Evolutionary conservation across 23 tunicate species (phyloP).

Genomic region (Styela clava): DNA sequence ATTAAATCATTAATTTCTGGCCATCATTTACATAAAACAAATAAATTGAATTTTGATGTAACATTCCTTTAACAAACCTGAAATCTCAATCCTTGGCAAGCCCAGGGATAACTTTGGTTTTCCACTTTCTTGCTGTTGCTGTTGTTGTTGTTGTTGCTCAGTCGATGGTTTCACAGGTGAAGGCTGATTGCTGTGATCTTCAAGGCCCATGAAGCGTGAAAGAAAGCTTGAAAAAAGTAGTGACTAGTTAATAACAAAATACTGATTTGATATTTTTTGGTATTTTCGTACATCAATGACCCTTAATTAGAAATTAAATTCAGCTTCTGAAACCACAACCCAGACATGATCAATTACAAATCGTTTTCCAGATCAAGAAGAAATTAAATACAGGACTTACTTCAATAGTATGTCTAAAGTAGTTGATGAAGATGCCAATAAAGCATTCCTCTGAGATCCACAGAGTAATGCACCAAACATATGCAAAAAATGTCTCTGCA

Average conservation of each 20-base stretch:
- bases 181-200: constrained; percentile 2
- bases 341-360: too few species aligned
- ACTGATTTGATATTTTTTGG: too few species aligned
- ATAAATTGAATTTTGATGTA: too few species aligned
- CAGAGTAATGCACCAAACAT: constrained; percentile 82
- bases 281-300: too few species aligned
- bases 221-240: constrained; percentile 10
- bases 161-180: constrained; percentile 7
- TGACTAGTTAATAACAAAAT: neutral
- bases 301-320: too few species aligned
- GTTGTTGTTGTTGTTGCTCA: neutral
- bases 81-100: neutral
- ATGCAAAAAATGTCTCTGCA: constrained; percentile 53
- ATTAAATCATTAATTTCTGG: too few species aligned
- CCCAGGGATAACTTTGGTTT: neutral
- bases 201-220: constrained; percentile 32
- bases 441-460: constrained; percentile 75
- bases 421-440: constrained; percentile 74
- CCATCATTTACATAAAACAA: too few species aligned
- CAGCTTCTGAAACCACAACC: too few species aligned
- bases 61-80: too few species aligned
- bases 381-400: too few species aligned
- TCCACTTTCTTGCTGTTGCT: neutral
- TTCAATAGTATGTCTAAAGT: constrained; percentile 69
- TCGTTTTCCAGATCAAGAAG: too few species aligned